Evolutionary conservation across 2,888 invertebrate species (phyloP).

Genomic region (Frankliniella intonsa): DNA sequence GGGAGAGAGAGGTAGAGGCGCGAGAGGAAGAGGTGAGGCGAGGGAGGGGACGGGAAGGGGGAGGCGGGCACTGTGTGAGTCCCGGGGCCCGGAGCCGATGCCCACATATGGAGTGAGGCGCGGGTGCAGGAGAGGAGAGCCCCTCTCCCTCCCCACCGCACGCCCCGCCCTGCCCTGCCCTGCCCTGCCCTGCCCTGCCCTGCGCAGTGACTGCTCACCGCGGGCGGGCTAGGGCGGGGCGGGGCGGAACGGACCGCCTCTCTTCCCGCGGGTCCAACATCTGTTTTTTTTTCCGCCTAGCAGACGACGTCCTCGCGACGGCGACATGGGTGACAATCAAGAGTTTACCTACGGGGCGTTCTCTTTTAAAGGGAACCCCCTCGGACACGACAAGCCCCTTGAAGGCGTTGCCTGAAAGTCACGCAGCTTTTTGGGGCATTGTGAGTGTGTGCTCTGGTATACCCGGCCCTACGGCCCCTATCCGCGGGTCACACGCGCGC

Average conservation of each 20-base stretch:
- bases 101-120: constrained; percentile 16
- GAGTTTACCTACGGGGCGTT: background rate
- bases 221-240: background rate
- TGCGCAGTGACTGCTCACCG: background rate
- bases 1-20: background rate
- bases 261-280: background rate
- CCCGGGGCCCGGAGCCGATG: background rate
- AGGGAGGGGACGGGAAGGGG: background rate
- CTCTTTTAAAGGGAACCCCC: too few relatives aligned
- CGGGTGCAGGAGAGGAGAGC: constrained; percentile 1
- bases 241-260: background rate
- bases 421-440: too few relatives aligned
- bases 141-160: background rate
- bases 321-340: background rate
- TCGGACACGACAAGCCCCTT: too few relatives aligned
- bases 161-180: background rate
- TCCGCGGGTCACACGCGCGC: background rate
- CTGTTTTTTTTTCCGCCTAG: background rate
- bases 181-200: background rate
- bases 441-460: background rate
- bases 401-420: too few relatives aligned
- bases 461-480: background rate
- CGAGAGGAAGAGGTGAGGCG: background rate
- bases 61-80: too few relatives aligned
- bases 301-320: background rate